Base-by-base conservation (phyloP, 1,140 invertebrate genomes). In the Musca vetustissima region DNA sequence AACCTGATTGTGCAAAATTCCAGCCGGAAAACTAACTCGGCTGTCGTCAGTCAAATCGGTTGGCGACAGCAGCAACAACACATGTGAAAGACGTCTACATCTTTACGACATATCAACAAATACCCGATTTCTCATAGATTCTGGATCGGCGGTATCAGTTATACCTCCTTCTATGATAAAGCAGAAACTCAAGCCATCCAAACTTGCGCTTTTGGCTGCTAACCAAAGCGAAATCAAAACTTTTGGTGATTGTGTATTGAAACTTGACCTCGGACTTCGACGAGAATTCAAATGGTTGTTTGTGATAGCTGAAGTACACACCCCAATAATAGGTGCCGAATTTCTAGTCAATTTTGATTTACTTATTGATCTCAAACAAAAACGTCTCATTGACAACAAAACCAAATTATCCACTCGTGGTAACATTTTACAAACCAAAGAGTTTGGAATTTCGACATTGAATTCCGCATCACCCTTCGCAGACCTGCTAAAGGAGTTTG, bases 271-370 rank as follows among this genome's bases (percentile, higher is more conserved):
- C 13, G 22, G 47, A 7, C 15, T 65, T 3, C 64, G 48, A 15
- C 14, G 64, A 17, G 15, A 25, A 11, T 65, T 65, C 24, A 50
- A 65, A 50, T 66, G 22, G 48, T 17, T 32, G 17, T 53, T 66
- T n/a, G 25, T 66, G 17, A 52, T 66, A 19, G 65, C 65, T 17
- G 65, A 66, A 14, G 50, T 53, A 13, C 49, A 28, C 24, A 9
- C 49, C 7, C 19, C 48, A n/a, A 25, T 64, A 36, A 47, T 64
- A 11, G 61, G 61, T 9, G 61, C 61, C 22, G 61, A 64, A 13
- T 64, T 64, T 48, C 25, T 64, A 21, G 17, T 22, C 4, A 2
- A 64, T 47, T 64, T 32, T 21, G 15, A 47, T 64, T 36, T 64
- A 19, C 28, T 64, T 13, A 36, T 48, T 17, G 61, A 64, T 21